Conservation (phyloP, 2,113 vertebrate genomes). For the Sceloporus undulatus region DNA sequence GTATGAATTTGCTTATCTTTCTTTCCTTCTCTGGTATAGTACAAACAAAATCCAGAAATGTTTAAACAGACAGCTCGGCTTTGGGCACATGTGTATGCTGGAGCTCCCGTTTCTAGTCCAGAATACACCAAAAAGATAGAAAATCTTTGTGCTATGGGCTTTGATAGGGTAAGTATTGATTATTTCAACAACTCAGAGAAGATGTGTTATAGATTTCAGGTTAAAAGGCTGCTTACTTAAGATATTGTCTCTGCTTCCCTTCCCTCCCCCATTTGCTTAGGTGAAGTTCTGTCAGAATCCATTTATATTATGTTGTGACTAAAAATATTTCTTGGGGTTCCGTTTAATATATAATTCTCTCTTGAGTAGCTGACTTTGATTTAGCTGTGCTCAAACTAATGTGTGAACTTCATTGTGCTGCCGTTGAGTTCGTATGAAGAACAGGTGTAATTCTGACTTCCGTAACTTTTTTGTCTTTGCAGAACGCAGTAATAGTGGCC, state of each 20-base stretch:
- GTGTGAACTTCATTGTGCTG: neutral
- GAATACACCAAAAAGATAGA: constrained; percentile 99
- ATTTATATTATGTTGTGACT: neutral
- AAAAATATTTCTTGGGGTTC: rapidly evolving
- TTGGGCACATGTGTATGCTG: constrained; percentile 97
- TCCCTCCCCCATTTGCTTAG: neutral
- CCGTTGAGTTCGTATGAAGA: neutral
- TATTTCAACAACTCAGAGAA: neutral
- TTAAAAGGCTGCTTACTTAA: neutral
- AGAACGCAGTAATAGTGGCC: constrained; percentile 99
- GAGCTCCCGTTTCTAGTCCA: constrained; percentile 93
- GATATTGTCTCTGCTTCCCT: neutral
- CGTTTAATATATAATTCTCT: no score
- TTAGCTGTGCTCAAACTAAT: neutral
- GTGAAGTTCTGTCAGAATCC: neutral
- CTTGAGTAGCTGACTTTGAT: neutral
- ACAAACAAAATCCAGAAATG: constrained; percentile 99
- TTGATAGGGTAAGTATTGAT: constrained; percentile 92
- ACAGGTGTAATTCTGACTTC: constrained; percentile 19
- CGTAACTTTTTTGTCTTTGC: constrained; percentile 67
- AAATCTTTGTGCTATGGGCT: constrained; percentile 99
- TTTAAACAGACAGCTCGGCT: constrained; percentile 98
- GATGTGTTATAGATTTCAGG: neutral
- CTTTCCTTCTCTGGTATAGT: constrained; percentile 78
- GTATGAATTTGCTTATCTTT: constrained; percentile 53